Conservation (phyloP, 2,113 vertebrate species). For the Lates calcarifer region DNA sequence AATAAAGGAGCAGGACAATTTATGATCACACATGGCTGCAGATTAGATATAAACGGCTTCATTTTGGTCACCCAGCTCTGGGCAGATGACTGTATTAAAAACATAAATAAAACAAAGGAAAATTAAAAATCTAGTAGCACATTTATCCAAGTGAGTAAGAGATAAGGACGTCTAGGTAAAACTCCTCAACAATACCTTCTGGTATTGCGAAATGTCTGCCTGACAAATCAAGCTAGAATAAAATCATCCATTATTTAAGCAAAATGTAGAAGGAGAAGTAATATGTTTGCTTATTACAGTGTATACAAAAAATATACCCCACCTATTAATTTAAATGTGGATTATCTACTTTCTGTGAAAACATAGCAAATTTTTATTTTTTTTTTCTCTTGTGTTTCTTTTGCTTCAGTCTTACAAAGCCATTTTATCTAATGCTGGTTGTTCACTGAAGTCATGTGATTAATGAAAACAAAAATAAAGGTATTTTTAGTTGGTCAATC, state of each 20-base stretch:
- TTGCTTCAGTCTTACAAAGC: background rate
- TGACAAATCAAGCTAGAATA: background rate
- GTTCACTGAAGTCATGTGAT: background rate
- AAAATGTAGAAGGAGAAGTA: background rate
- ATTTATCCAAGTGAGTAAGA: background rate
- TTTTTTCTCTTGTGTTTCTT: background rate
- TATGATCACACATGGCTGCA: background rate
- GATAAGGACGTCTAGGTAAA: background rate
- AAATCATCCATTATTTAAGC: conserved; percentile 13
- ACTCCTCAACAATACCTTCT: background rate
- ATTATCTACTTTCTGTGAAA: background rate
- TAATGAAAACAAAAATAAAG: background rate
- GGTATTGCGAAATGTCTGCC: background rate
- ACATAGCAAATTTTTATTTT: background rate
- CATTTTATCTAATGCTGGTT: background rate
- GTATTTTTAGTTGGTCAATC: background rate
- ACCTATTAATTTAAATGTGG: background rate
- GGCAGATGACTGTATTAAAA: background rate
- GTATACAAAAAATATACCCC: background rate
- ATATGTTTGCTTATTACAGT: background rate
- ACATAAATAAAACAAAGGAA: background rate
- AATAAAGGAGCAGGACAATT: conserved; percentile 1
- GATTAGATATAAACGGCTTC: background rate
- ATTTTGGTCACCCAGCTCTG: background rate
- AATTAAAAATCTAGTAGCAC: background rate